Evolutionary conservation across 1,140 invertebrate genomes (phyloP).

Genomic region (Ceratina australensis): DNA sequence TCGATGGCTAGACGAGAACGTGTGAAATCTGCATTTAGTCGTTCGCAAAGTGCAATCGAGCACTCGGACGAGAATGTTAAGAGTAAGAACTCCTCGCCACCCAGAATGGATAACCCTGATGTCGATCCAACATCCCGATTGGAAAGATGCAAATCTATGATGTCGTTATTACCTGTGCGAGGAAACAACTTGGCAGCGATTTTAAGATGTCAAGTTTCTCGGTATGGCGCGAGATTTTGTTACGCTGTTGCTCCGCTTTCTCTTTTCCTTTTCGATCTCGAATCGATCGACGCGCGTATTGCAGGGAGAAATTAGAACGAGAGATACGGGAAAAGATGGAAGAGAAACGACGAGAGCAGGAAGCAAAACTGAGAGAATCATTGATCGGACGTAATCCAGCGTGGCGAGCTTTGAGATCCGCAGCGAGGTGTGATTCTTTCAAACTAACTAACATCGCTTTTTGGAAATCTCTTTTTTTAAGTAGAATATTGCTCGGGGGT

Average conservation of each 20-base stretch:
- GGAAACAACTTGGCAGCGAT: conserved; percentile 86
- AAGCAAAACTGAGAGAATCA: conserved; percentile 81
- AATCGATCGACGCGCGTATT: conserved; percentile 8
- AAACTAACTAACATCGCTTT: not conserved
- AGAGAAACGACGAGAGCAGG: conserved; percentile 81
- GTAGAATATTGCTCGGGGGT: too few relatives aligned
- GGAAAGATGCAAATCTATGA: conserved; percentile 76
- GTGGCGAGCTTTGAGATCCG: conserved; percentile 84
- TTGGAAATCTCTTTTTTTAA: not conserved
- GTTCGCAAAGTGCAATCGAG: conserved; percentile 74
- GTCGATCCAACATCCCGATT: conserved; percentile 67
- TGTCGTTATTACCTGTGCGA: conserved; percentile 78
- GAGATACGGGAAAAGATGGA: conserved; percentile 82
- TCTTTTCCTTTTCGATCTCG: not conserved
- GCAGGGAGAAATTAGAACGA: conserved; percentile 82
- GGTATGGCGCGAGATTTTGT: conserved; percentile 76
- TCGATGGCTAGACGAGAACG: conserved; percentile 85
- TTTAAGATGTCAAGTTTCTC: conserved; percentile 84
- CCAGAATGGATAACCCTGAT: conserved; percentile 68
- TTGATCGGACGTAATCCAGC: conserved; percentile 83
- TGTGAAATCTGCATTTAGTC: conserved; percentile 72
- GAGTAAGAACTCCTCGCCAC: conserved; percentile 63
- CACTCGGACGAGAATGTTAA: conserved; percentile 65
- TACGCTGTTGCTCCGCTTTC: not conserved
- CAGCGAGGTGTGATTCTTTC: conserved; percentile 67